These are phyloP conservation scores for Pterois miles DNA, from an alignment of 2,797 vertebrate genomes.

Conservation along the genomic window DNA sequence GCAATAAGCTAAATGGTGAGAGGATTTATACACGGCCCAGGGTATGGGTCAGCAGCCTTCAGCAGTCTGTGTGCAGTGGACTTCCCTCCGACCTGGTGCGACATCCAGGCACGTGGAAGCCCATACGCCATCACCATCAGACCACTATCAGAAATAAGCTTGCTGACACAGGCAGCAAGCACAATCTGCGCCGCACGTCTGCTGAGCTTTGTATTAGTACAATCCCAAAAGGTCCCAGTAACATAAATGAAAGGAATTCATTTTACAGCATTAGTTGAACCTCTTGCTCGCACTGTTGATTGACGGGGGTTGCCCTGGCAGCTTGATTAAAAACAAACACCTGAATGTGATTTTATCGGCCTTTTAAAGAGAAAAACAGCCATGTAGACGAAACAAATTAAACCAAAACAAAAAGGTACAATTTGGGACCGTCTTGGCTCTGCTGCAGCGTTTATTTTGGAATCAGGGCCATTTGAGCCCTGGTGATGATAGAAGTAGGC, in stretches of 20 bases:
- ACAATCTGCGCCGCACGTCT: slow-evolving; percentile 42
- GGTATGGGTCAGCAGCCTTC: slow-evolving; percentile 49
- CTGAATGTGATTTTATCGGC: slow-evolving; percentile 40
- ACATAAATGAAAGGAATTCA: slow-evolving; percentile 23
- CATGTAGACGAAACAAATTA: slow-evolving; percentile 42
- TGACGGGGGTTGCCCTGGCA: slow-evolving; percentile 39
- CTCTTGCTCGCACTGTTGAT: slow-evolving; percentile 37
- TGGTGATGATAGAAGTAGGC: slow-evolving; percentile 68
- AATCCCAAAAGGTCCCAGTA: slow-evolving; percentile 61
- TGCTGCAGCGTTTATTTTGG: slow-evolving; percentile 68
- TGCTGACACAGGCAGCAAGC: slow-evolving; percentile 41
- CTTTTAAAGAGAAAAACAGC: slow-evolving; percentile 43
- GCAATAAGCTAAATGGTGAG: slow-evolving; percentile 75
- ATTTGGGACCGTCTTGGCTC: slow-evolving; percentile 89
- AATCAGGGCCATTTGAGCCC: slow-evolving; percentile 45
- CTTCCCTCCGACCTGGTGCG: slow-evolving; percentile 20
- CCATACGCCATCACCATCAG: slow-evolving; percentile 22
- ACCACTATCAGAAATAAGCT: slow-evolving; percentile 23
- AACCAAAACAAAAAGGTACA: slow-evolving; percentile 78
- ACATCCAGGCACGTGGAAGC: slow-evolving; percentile 39
- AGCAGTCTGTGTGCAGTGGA: slow-evolving; percentile 60
- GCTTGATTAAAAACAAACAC: slow-evolving; percentile 45
- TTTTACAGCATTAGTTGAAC: slow-evolving; percentile 40
- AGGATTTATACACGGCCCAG: slow-evolving; percentile 68
- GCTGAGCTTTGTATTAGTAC: slow-evolving; percentile 46